phyloP scores from a whole-genome alignment of 2,113 vertebrate genomes.

The Psilopsiagon aurifrons region DNA sequence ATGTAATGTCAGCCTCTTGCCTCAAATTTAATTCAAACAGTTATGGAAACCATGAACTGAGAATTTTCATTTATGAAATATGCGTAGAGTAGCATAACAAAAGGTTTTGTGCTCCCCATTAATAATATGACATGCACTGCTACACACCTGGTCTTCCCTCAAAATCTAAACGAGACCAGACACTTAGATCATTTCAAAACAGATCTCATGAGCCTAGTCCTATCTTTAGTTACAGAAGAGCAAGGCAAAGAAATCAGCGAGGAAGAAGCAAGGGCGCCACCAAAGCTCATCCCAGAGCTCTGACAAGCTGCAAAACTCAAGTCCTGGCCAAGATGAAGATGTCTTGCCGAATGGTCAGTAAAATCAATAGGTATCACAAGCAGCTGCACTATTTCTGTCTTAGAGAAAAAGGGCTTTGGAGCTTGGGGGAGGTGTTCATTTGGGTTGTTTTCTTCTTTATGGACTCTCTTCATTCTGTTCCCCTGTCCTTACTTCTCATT shows the following conservation, averaged over 20 bases:
- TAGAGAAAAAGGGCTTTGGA: background rate
- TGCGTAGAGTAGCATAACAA: fast-evolving
- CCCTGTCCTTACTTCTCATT: background rate
- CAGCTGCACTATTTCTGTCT: background rate
- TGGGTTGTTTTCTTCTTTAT: background rate
- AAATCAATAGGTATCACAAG: background rate
- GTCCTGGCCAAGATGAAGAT: background rate
- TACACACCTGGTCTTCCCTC: background rate
- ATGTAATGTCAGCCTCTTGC: background rate
- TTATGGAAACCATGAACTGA: background rate
- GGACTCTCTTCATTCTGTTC: background rate
- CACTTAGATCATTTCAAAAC: background rate
- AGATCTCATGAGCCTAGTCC: background rate
- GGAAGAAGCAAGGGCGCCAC: background rate
- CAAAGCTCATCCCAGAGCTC: background rate
- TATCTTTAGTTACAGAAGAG: background rate
- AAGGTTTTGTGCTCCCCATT: background rate
- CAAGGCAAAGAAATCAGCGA: background rate
- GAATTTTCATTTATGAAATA: background rate
- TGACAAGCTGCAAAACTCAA: background rate
- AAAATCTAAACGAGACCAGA: background rate
- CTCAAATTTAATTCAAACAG: background rate
- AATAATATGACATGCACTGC: background rate
- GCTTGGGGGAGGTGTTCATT: fast-evolving
- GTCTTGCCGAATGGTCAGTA: background rate